Evolutionary conservation across 2,888 invertebrate species (phyloP).

Genomic region (Rhingia rostrata): DNA sequence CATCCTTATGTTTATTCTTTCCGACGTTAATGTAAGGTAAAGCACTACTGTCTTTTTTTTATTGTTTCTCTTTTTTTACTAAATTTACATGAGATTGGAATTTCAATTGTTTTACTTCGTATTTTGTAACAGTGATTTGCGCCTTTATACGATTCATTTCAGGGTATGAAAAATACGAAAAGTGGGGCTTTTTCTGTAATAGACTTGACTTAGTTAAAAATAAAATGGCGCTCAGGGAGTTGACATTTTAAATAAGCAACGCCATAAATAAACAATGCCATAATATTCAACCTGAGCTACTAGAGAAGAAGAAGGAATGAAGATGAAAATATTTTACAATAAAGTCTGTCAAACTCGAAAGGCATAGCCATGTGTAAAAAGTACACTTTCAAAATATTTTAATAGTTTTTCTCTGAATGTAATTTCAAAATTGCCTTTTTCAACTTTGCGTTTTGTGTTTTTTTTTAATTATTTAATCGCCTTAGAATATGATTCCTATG

Average conservation of each 20-base stretch:
- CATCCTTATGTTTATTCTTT: conserved; percentile 46
- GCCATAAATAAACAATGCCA: background rate
- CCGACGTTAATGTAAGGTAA: conserved; percentile 50
- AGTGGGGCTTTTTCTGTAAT: conserved; percentile 44
- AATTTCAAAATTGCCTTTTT: too few species aligned
- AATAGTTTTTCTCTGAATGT: too few species aligned
- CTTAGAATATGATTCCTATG: too few species aligned
- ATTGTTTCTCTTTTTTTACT: background rate
- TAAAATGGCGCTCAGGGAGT: conserved; percentile 18
- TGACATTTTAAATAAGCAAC: background rate
- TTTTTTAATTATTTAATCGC: too few species aligned
- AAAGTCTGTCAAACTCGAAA: background rate
- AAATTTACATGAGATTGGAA: conserved; percentile 69
- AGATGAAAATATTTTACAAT: background rate
- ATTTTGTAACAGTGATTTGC: conserved; percentile 43
- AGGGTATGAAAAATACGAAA: conserved; percentile 18
- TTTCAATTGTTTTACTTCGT: conserved; percentile 65
- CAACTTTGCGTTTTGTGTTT: too few species aligned
- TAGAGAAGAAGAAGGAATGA: background rate
- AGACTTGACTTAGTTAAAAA: background rate
- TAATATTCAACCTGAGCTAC: background rate
- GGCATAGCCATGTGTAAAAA: too few species aligned
- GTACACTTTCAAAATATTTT: too few species aligned
- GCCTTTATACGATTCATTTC: conserved; percentile 35
- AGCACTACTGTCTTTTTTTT: conserved; percentile 1